These are phyloP conservation scores for Seira sanloemensis DNA, from an alignment of 2,888 invertebrate species.

Conservation along the genomic window DNA sequence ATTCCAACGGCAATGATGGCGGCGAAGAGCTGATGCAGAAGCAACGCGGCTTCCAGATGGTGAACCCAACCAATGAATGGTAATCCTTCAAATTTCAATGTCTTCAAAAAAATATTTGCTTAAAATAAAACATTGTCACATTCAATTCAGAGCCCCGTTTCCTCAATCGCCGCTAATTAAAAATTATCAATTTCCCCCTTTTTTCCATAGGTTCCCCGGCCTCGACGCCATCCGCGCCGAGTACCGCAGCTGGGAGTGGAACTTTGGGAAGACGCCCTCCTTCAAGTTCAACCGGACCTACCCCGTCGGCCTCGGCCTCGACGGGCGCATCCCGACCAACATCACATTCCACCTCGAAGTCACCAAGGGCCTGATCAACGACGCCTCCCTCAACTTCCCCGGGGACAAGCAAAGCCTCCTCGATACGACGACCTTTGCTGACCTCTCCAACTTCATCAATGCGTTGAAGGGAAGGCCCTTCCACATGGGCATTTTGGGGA, in stretches of 20 bases:
- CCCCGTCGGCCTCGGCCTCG: constrained; percentile 74
- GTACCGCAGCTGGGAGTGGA: constrained; percentile 91
- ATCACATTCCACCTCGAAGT: constrained; percentile 61
- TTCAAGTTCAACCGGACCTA: constrained; percentile 85
- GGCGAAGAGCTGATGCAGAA: constrained; percentile 78
- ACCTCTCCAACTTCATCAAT: constrained; percentile 70
- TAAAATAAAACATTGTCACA: no score
- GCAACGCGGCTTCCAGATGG: constrained; percentile 89
- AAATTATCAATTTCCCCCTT: no score
- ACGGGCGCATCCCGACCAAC: constrained; percentile 52
- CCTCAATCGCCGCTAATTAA: no score
- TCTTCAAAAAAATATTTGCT: constrained; percentile 28
- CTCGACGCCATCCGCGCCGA: constrained; percentile 83
- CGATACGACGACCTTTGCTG: constrained; percentile 66
- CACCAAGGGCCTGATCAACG: constrained; percentile 57
- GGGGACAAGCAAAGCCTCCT: constrained; percentile 54
- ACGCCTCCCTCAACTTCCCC: constrained; percentile 54
- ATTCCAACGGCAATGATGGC: constrained; percentile 83
- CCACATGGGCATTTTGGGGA: constrained; percentile 65
- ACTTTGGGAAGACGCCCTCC: constrained; percentile 89
- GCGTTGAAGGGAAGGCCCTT: constrained; percentile 69
- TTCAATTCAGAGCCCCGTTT: no score
- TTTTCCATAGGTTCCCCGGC: constrained; percentile 79
- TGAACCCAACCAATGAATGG: constrained; percentile 92
- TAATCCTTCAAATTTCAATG: constrained; percentile 18